These are phyloP conservation scores for Oxystoma pomonae DNA, from an alignment of 2,888 invertebrate species.

Conservation along the genomic window DNA sequence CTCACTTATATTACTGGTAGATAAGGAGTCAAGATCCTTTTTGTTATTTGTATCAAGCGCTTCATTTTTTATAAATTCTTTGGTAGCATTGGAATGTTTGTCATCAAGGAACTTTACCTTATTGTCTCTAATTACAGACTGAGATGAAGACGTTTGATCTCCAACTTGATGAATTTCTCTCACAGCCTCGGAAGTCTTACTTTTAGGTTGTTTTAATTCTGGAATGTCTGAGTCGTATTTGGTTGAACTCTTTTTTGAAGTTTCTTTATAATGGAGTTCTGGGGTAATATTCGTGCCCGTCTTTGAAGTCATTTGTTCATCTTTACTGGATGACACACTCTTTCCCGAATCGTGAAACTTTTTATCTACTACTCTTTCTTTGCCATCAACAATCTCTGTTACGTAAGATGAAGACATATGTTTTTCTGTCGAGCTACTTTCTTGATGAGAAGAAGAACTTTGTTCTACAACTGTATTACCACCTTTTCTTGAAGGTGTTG, in stretches of 20 bases:
- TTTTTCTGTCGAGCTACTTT: conserved; percentile 55
- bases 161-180: conserved; percentile 46
- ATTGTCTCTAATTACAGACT: conserved; percentile 31
- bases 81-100: conserved; percentile 16
- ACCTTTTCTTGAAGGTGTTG: conserved; percentile 30
- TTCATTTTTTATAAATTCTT: conserved; percentile 19
- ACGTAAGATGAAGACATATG: conserved; percentile 62
- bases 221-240: conserved; percentile 56
- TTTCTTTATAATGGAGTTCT: conserved; percentile 53
- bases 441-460: conserved; percentile 49
- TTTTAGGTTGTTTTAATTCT: conserved; percentile 44
- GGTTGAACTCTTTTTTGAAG: conserved; percentile 53
- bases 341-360: conserved; percentile 54
- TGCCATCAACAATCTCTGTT: conserved; percentile 62
- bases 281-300: conserved; percentile 58
- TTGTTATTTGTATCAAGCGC: conserved; percentile 2
- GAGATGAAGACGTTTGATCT: conserved; percentile 36
- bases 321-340: conserved; percentile 38
- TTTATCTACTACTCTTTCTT: conserved; percentile 58
- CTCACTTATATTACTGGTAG: conserved; percentile 1
- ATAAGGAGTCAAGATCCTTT: background rate
- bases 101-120: conserved; percentile 22
- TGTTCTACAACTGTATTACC: conserved; percentile 33
- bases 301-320: conserved; percentile 53
- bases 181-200: conserved; percentile 49